Evolutionary conservation across 2,888 invertebrate genomes (phyloP).

Genomic region (Caenorhabditis imperialis): DNA sequence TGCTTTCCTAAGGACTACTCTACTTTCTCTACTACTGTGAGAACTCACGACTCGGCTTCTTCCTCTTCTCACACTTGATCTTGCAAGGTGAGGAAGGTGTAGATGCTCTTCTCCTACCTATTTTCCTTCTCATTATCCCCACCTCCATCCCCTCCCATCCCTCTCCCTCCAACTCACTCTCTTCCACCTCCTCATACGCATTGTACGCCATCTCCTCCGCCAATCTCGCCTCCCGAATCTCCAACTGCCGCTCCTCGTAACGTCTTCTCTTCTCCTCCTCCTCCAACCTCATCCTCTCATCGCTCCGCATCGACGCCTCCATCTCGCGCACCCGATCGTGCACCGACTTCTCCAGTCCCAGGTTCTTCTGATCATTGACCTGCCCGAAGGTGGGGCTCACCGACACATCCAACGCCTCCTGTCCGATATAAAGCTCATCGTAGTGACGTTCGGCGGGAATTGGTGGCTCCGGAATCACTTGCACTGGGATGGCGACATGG

Average conservation of each 20-base stretch:
- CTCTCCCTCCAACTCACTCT: slow-evolving; percentile 10
- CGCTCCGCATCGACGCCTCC: slow-evolving; percentile 32
- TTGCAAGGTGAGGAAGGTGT: slow-evolving; percentile 39
- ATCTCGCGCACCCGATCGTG: slow-evolving; percentile 38
- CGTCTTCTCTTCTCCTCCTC: slow-evolving; percentile 21
- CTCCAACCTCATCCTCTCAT: slow-evolving; percentile 3
- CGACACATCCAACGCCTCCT: slow-evolving; percentile 43
- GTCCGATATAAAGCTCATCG: slow-evolving; percentile 48
- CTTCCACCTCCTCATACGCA: slow-evolving; percentile 26
- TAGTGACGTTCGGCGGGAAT: slow-evolving; percentile 36
- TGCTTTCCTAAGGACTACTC: background rate
- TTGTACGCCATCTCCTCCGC: slow-evolving; percentile 3
- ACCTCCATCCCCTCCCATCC: background rate
- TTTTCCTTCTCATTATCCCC: background rate
- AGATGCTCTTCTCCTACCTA: background rate
- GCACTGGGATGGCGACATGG: slow-evolving; percentile 12
- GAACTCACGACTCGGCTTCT: slow-evolving; percentile 29
- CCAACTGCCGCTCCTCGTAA: slow-evolving; percentile 21
- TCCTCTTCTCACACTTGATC: slow-evolving; percentile 39
- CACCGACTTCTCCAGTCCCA: slow-evolving; percentile 48
- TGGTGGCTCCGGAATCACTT: slow-evolving; percentile 21
- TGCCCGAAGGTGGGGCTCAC: slow-evolving; percentile 32
- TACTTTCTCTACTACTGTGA: too few relatives aligned
- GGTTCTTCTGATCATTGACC: slow-evolving; percentile 24
- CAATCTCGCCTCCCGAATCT: slow-evolving; percentile 27